phyloP scores from a whole-genome alignment of 2,888 invertebrate genomes.

The Mayetiola destructor region DNA sequence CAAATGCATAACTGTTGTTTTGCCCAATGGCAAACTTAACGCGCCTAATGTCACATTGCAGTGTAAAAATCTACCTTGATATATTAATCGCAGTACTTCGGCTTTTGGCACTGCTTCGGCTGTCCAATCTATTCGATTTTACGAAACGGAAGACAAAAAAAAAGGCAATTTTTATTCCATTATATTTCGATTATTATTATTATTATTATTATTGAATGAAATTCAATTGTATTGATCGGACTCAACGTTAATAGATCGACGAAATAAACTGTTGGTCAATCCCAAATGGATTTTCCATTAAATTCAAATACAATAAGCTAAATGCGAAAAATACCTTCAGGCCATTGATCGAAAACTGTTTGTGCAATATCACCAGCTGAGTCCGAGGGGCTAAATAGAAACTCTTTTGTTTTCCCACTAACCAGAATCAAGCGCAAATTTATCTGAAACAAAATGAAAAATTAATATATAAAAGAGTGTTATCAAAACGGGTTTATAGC shows the following conservation, averaged over 20 bases:
- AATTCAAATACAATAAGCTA: too few species aligned
- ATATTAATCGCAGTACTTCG: constrained; percentile 95
- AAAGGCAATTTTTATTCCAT: too few species aligned
- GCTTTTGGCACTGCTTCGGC: constrained; percentile 91
- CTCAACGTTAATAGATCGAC: too few species aligned
- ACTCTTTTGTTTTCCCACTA: constrained; percentile 98
- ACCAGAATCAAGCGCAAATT: constrained; percentile 96
- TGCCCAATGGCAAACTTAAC: constrained; percentile 88
- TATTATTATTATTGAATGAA: too few species aligned
- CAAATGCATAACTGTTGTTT: constrained; percentile 99
- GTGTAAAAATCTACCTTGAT: constrained; percentile 98
- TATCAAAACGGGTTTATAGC: too few species aligned
- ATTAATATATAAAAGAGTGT: too few species aligned
- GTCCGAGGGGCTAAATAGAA: constrained; percentile 90
- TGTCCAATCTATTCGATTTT: constrained; percentile 85
- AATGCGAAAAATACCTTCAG: constrained; percentile 73
- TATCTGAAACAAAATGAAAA: constrained; percentile 63
- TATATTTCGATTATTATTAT: too few species aligned
- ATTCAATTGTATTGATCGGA: too few species aligned
- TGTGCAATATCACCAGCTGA: constrained; percentile 98
- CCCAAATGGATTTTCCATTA: too few species aligned
- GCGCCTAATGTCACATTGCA: constrained; percentile 98
- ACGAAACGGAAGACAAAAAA: too few species aligned
- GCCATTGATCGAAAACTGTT: constrained; percentile 99
- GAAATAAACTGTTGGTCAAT: too few species aligned